Evolutionary conservation across 2,797 vertebrate species (phyloP).

Genomic region (Halcyon smyrnensis): DNA sequence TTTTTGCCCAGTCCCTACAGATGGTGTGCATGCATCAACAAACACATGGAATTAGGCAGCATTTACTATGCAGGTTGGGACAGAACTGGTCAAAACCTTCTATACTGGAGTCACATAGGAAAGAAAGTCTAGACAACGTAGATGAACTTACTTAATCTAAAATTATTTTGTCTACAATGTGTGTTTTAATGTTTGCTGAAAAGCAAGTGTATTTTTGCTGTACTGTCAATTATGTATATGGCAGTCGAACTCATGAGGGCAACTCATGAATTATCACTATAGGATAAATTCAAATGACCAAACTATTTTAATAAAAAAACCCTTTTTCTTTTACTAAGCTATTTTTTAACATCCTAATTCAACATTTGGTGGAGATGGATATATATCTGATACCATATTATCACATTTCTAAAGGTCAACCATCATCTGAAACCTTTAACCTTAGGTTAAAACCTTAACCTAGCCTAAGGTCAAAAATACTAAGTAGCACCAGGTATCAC

Average conservation of each 20-base stretch:
- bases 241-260: not conserved
- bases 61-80: not conserved
- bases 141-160: slow-evolving; percentile 5
- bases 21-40: not conserved
- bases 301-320: not conserved
- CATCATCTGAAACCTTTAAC: not conserved
- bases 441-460: not conserved
- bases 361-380: not conserved
- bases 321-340: no score
- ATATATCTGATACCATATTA: not conserved
- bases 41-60: not conserved
- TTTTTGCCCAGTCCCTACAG: not conserved
- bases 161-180: not conserved
- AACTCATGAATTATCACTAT: not conserved
- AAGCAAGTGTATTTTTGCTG: not conserved
- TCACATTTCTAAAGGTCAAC: not conserved
- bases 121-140: slow-evolving; percentile 50
- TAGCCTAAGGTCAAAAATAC: not conserved
- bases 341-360: not conserved
- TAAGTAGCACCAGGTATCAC: not conserved
- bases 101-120: slow-evolving; percentile 38
- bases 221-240: not conserved
- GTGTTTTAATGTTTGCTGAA: not conserved
- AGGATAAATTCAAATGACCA: not conserved
- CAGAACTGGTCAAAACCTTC: slow-evolving; percentile 20